These are phyloP conservation scores for Gephyroberyx darwinii DNA, from an alignment of 2,797 vertebrate genomes.

Conservation along the genomic window DNA sequence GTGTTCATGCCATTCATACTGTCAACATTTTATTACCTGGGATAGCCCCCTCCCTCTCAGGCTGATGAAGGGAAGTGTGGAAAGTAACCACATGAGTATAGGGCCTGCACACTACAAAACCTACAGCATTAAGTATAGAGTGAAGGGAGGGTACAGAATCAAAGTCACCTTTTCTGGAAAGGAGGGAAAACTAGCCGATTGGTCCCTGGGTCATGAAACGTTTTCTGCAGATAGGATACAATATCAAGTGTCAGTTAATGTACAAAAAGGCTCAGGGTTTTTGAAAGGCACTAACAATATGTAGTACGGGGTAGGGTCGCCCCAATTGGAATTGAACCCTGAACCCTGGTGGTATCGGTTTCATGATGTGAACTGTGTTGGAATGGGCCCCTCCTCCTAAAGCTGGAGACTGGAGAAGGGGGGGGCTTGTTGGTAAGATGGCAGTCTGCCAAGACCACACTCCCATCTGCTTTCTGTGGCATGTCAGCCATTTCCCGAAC, in stretches of 20 bases:
- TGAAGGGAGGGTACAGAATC: not conserved
- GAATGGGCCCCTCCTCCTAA: slow-evolving; percentile 44
- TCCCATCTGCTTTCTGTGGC: slow-evolving; percentile 75
- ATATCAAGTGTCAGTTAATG: not conserved
- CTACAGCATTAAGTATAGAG: slow-evolving; percentile 1
- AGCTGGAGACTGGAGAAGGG: slow-evolving; percentile 43
- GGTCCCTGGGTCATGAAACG: not conserved
- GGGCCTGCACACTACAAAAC: slow-evolving; percentile 3
- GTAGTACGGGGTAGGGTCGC: too few relatives aligned
- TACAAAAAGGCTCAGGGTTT: too few relatives aligned
- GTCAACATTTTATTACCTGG: slow-evolving; percentile 13
- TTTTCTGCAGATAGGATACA: slow-evolving; percentile 5
- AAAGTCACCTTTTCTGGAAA: slow-evolving; percentile 9
- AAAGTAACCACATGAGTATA: not conserved
- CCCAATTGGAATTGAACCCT: not conserved
- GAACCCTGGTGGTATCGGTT: slow-evolving; percentile 20
- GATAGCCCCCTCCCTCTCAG: too few relatives aligned
- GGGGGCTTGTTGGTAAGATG: slow-evolving; percentile 57
- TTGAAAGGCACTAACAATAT: too few relatives aligned
- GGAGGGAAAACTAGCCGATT: slow-evolving; percentile 33
- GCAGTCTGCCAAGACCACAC: slow-evolving; percentile 58
- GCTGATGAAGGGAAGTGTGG: not conserved
- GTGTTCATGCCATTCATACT: not conserved
- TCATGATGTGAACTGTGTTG: slow-evolving; percentile 8
- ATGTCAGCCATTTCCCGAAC: slow-evolving; percentile 81